Percentiles rank a stretch among this genome's conserved stretches.
phyloP scores from a whole-genome alignment of 2,888 invertebrate species.

The Calliphora vomitoria region DNA sequence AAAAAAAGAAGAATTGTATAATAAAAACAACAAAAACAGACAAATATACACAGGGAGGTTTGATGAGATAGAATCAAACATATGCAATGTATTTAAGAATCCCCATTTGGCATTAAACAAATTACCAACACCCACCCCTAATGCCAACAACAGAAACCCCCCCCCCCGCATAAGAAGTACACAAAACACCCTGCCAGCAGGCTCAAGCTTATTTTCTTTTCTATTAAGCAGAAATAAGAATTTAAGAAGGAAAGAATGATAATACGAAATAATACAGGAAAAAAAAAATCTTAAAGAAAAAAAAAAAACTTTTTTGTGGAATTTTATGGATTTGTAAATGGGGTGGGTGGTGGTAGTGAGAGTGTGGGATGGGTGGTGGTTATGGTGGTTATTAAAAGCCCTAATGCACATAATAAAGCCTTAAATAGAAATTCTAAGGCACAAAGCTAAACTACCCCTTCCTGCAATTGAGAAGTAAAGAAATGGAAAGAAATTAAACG shows the following conservation, averaged over 20 bases:
- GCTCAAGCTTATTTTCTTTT: constrained; percentile 29
- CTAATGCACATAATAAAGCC: constrained; percentile 61
- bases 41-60: neutral
- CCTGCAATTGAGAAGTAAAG: constrained; percentile 14
- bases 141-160: constrained; percentile 16
- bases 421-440: constrained; percentile 20
- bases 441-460: constrained; percentile 47
- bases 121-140: constrained; percentile 64
- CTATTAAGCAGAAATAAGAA: neutral
- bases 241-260: constrained; percentile 29
- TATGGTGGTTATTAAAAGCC: constrained; percentile 63
- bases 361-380: constrained; percentile 19
- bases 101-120: constrained; percentile 64
- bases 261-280: constrained; percentile 19
- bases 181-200: constrained; percentile 28
- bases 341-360: constrained; percentile 22
- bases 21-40: constrained; percentile 22
- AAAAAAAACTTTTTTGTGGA: constrained; percentile 20
- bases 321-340: constrained; percentile 30
- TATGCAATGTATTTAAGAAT: constrained; percentile 53
- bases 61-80: constrained; percentile 9
- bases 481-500: constrained; percentile 34
- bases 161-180: neutral
- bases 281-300: constrained; percentile 48
- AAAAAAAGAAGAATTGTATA: constrained; percentile 16